Conservation (phyloP, 2,113 vertebrate species). For the Ondatra zibethicus region DNA sequence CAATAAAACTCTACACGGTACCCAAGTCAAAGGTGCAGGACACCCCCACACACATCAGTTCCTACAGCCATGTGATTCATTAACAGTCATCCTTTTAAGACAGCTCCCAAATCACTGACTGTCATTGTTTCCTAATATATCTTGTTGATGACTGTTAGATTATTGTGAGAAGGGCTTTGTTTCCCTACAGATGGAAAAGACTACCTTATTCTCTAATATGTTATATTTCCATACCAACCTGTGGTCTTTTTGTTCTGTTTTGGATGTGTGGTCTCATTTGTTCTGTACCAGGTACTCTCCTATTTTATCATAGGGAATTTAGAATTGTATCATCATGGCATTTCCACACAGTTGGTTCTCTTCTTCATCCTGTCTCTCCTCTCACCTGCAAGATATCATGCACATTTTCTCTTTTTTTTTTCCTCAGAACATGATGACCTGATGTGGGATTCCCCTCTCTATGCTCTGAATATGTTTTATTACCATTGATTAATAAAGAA, state of each 20-base stretch:
- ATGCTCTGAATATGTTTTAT: too few species aligned
- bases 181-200: not conserved
- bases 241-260: not conserved
- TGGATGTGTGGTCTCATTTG: not conserved
- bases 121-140: not conserved
- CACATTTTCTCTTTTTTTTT: not conserved
- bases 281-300: not conserved
- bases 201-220: not conserved
- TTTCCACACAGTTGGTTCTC: not conserved
- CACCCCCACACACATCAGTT: not conserved
- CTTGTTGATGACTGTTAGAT: not conserved
- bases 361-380: not conserved
- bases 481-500: too few species aligned
- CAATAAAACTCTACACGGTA: fast-evolving
- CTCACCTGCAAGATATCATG: not conserved
- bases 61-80: not conserved
- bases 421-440: not conserved
- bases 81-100: not conserved
- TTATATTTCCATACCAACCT: not conserved
- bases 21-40: not conserved
- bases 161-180: not conserved
- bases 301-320: not conserved
- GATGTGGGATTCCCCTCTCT: too few species aligned
- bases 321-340: not conserved
- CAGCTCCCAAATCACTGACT: not conserved